A percentile compares a stretch with the other conserved stretches of the same genome.
These are phyloP conservation scores for Drosophila infuscata DNA, from an alignment of 2,888 invertebrate genomes.

Conservation along the genomic window DNA sequence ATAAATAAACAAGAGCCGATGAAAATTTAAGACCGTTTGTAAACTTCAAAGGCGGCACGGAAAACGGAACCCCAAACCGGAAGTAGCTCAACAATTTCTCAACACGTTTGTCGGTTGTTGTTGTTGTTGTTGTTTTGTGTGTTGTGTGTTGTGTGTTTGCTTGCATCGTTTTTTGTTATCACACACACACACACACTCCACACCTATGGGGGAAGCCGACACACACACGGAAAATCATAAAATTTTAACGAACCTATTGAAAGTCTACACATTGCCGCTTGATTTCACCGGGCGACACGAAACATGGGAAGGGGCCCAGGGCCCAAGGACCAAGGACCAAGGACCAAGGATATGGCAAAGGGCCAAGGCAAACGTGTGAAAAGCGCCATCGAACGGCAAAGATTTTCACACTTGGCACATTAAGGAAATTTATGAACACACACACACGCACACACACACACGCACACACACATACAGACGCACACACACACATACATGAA, in stretches of 20 bases:
- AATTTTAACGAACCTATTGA: conserved; percentile 82
- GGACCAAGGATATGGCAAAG: conserved; percentile 30
- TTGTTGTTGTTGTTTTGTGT: conserved; percentile 1
- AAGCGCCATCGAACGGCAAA: conserved; percentile 83
- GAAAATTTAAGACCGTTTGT: conserved; percentile 44
- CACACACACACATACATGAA: conserved; percentile 20
- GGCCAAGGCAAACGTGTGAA: conserved; percentile 76
- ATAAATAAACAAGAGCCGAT: conserved; percentile 56
- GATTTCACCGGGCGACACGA: conserved; percentile 63
- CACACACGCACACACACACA: conserved; percentile 39
- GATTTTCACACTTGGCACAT: conserved; percentile 83
- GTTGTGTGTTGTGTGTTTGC: conserved; percentile 21
- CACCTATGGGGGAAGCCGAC: conserved; percentile 13
- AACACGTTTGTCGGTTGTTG: conserved; percentile 68
- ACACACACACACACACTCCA: conserved; percentile 33
- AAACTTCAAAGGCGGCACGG: conserved; percentile 60
- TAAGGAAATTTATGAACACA: conserved; percentile 76
- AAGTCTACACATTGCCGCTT: conserved; percentile 82
- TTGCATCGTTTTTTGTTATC: conserved; percentile 43
- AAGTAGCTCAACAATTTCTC: conserved; percentile 76
- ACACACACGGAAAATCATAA: conserved; percentile 76
- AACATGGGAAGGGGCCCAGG: conserved; percentile 24
- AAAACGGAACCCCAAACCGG: conserved; percentile 49
- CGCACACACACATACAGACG: conserved; percentile 18
- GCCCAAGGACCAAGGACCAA: conserved; percentile 2